Evolutionary conservation across 1,140 invertebrate species (phyloP), one percentile per base, ranked within the genome.

Genomic region (Drosophila pallidifrons): DNA sequence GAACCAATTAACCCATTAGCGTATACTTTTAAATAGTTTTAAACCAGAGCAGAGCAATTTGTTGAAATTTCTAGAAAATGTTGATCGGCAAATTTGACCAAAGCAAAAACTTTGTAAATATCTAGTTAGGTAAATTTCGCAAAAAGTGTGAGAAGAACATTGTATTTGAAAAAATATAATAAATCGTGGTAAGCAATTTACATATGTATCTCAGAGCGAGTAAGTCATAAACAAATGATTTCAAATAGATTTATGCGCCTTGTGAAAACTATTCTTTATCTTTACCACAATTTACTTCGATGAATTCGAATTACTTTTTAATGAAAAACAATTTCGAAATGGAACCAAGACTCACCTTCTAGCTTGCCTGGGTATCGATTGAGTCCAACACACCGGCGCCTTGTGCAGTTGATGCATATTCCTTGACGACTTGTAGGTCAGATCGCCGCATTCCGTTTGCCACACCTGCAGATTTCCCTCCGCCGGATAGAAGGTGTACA

Each of bases 401-500:
- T 92, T 90, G 78, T 92, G 90, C 41, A 92, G 63, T 28, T 92
- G 91, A 75, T 91, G 85, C 85, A 88, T 88, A 79, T 91, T 92
- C 63, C 91, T 73, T 15, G 91, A 92, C 46, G 92, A 92, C 63
- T 92, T 92, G 57, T 92, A 92, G 51, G 91, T 91, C 30, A 92
- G 68, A 61, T 92, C 91, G 3, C 92, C 92, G 70, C 85, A 86
- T 52, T 92, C 88, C 5, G 92, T 91, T 66, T 92, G 91, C 91
- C 91, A 92, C 54, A 92, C 85, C 67, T 92, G 88, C 25, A 92
- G 76, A 77, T 91, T 92, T 0, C 92, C 92, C 75, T 92, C 92
- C 15, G 92, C 92, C 70, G 92, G 92, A 75, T 92, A 92, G 63
- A 92, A 92, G 13, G 92, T 92, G 66, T 92, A 92, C 20, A 92